Evolutionary conservation across 2,888 invertebrate genomes (phyloP), one percentile per base, ranked within the genome.

Genomic region (Tetheella fluctuosa): DNA sequence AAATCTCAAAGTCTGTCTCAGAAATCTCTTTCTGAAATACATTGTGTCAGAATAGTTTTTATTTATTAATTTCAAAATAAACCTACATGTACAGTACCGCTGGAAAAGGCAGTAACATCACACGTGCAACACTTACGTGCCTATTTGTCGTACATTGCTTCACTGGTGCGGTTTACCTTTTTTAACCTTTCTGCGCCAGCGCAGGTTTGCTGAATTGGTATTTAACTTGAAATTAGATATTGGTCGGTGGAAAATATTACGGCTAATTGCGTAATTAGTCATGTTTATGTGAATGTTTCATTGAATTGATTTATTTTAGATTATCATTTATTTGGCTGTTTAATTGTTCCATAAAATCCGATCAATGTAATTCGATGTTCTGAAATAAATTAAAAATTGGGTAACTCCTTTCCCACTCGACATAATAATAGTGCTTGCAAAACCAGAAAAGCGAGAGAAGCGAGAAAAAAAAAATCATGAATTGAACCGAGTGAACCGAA

Each of bases 71-170:
- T 39, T 39, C 4, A n/a, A 39, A 39, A 39, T n/a, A n/a, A 48
- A 10, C 20, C 20, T 10, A 20, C 2, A 48, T 6, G 20, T 48
- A 20, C 48, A 48, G 10, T 20, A 48, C 48, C 48, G 20, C 48
- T 48, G 42, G 17, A 17, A n/a, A 48, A 48, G 39, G 39, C 39
- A 20, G 48, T 48, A 48, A 48, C 48, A 48, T 48, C 17, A 8
- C 48, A 48, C 48, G 48, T 48, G 48, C 48, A 48, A 39, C 39
- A n/a, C 48, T 48, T 48, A 20, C n/a, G 48, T 20, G 20, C 48
- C 48, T 20, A 20, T 20, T 17, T 48, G 48, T 48, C 17, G 48
- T 20, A 48, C 48, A 48, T 48, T 48, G 48, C 48, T 20, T 48
- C 48, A 48, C 48, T 20, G 17, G 20, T 20, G 34, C 4, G 34